Percentiles rank a stretch among this genome's conserved stretches.
Evolutionary conservation across 2,797 vertebrate genomes (phyloP).

Genomic region (Pseudomugil tenellus): DNA sequence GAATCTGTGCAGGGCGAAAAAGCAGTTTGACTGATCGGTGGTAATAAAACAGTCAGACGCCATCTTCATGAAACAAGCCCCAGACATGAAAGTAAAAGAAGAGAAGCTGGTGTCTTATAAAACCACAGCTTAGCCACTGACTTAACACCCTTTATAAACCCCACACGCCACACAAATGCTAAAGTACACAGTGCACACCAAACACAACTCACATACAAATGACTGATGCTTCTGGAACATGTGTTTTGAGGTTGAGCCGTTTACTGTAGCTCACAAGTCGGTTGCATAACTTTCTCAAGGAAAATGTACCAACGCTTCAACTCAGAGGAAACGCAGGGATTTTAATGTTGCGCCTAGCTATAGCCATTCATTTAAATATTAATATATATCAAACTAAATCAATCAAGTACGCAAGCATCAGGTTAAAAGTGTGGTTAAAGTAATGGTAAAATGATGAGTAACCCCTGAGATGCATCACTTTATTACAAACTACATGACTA

Average conservation of each 20-base stretch:
- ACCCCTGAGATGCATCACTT: background rate
- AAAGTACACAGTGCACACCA: slow-evolving; percentile 14
- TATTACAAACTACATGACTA: background rate
- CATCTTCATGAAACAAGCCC: slow-evolving; percentile 20
- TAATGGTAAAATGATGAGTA: background rate
- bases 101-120: slow-evolving; percentile 17
- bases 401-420: background rate
- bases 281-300: background rate
- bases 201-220: slow-evolving; percentile 14
- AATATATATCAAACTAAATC: background rate
- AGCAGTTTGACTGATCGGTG: slow-evolving; percentile 14
- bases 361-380: background rate
- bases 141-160: slow-evolving; percentile 28
- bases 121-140: slow-evolving; percentile 28
- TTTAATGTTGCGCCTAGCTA: background rate
- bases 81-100: slow-evolving; percentile 26
- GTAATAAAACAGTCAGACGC: slow-evolving; percentile 42
- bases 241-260: slow-evolving; percentile 6
- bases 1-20: slow-evolving; percentile 42
- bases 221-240: slow-evolving; percentile 5
- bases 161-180: slow-evolving; percentile 28
- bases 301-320: background rate
- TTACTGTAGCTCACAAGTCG: slow-evolving; percentile 5
- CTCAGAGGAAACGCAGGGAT: background rate
- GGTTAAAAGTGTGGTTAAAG: background rate